Evolutionary conservation across 2,113 vertebrate species (phyloP).

Genomic region (Mormoops blainvillei): DNA sequence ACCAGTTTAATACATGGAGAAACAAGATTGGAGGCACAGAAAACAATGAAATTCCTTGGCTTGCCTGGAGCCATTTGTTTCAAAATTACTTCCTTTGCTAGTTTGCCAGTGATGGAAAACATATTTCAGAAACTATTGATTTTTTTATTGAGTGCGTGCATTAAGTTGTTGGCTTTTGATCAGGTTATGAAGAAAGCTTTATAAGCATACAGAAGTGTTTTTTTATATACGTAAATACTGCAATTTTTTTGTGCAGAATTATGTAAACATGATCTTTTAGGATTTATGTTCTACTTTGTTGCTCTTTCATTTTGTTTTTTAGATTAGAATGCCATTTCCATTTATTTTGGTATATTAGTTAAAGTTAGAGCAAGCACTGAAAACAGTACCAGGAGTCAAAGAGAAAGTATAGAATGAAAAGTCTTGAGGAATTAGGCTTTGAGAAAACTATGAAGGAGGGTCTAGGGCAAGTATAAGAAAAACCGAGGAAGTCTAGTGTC

Average conservation of each 20-base stretch:
- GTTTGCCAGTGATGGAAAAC: not conserved
- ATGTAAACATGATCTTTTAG: not conserved
- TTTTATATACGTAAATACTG: not conserved
- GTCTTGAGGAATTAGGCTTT: not conserved
- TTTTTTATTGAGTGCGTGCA: not conserved
- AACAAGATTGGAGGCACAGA: not conserved
- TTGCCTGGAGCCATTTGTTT: not conserved
- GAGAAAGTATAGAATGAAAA: not conserved
- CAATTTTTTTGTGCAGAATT: not conserved
- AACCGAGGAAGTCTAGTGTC: not conserved
- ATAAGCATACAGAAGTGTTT: not conserved
- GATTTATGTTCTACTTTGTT: not conserved
- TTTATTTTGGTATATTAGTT: not conserved
- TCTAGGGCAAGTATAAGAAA: not conserved
- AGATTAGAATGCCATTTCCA: not conserved
- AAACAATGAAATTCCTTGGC: not conserved
- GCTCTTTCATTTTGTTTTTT: not conserved
- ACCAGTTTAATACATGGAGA: not conserved
- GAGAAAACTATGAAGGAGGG: not conserved
- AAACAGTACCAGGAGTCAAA: not conserved
- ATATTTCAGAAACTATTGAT: not conserved
- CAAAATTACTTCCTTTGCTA: not conserved
- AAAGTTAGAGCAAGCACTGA: not conserved
- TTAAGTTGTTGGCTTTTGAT: not conserved
- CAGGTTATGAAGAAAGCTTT: not conserved